A percentile compares a stretch with the other conserved stretches of the same genome.
phyloP scores from a whole-genome alignment of 2,888 invertebrate genomes.

The Lithophane socia region DNA sequence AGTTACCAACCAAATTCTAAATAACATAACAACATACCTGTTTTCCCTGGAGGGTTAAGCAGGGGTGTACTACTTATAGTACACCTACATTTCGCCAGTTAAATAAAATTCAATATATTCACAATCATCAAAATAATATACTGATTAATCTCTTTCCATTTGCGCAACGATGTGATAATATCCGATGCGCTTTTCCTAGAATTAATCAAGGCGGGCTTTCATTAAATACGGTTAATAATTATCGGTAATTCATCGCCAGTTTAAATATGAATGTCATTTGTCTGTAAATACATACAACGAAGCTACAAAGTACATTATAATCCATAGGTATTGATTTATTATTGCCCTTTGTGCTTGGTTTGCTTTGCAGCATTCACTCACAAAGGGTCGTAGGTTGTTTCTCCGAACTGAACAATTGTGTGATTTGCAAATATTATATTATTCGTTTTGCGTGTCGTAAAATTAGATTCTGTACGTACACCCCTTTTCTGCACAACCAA shows the following conservation, averaged over 20 bases:
- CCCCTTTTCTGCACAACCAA: background rate
- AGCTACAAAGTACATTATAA: too few species aligned
- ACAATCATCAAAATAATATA: background rate
- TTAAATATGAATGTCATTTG: background rate
- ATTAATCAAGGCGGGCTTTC: conserved; percentile 15
- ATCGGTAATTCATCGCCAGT: background rate
- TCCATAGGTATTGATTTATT: background rate
- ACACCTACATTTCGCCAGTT: background rate
- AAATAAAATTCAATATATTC: background rate
- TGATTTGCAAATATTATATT: background rate
- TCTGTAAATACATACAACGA: background rate
- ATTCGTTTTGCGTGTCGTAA: too few species aligned
- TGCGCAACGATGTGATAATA: conserved; percentile 1
- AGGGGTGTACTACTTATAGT: too few species aligned
- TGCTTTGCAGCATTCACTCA: background rate
- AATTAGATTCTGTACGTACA: background rate
- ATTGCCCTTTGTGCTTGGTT: background rate
- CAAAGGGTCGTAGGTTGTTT: background rate
- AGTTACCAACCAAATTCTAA: background rate
- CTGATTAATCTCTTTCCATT: conserved; percentile 28
- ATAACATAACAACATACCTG: background rate
- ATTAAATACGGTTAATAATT: conserved; percentile 17
- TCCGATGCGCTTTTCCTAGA: conserved; percentile 1
- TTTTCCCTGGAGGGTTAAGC: too few species aligned
- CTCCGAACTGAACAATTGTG: background rate